A percentile compares a stretch with the other conserved stretches of the same genome.
Conservation (phyloP, 2,888 invertebrate species). For the Eudasyphora cyanicolor region DNA sequence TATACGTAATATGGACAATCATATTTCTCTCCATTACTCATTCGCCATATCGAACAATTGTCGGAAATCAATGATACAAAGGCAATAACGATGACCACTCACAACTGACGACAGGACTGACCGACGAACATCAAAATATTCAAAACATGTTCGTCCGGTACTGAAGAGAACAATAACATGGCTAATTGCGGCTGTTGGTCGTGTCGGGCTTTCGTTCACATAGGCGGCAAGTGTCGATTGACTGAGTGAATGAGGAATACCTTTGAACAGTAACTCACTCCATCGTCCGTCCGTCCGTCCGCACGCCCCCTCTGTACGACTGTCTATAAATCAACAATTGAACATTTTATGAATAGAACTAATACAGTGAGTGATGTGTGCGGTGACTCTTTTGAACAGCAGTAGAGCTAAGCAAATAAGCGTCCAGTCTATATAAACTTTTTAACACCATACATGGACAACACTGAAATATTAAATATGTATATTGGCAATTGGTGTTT, state of each 20-base stretch:
- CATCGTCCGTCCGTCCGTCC: neutral
- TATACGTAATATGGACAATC: constrained; percentile 28
- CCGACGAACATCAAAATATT: constrained; percentile 39
- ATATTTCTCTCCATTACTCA: constrained; percentile 47
- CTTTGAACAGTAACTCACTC: too few species aligned
- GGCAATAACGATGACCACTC: neutral
- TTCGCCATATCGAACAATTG: constrained; percentile 56
- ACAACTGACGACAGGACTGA: neutral
- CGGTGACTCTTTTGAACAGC: neutral
- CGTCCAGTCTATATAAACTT: neutral
- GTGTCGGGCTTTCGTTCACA: neutral
- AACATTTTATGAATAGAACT: constrained; percentile 54
- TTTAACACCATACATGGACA: neutral
- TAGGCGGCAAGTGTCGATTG: neutral
- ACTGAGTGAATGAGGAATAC: neutral
- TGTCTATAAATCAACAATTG: constrained; percentile 59
- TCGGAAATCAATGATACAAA: constrained; percentile 28
- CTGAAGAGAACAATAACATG: constrained; percentile 74
- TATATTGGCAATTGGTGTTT: too few species aligned
- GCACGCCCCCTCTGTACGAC: neutral
- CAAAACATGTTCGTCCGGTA: constrained; percentile 74
- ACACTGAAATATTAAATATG: too few species aligned
- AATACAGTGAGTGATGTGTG: neutral
- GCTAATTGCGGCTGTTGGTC: constrained; percentile 72
- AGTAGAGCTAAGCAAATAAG: neutral